These are phyloP conservation scores for Mesocricetus auratus DNA, from an alignment of 2,113 vertebrate genomes.

Conservation along the genomic window DNA sequence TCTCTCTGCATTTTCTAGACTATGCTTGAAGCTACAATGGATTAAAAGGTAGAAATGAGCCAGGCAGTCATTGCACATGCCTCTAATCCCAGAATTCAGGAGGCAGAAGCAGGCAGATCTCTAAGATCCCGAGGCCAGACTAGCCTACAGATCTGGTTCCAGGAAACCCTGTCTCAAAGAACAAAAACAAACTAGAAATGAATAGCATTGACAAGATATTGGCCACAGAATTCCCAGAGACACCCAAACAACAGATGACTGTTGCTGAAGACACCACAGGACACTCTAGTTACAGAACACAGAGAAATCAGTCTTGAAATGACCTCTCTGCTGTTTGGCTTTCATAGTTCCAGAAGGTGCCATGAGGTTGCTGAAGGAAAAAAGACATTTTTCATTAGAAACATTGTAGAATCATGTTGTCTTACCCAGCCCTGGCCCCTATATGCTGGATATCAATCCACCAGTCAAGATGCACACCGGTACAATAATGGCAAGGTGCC, in stretches of 20 bases:
- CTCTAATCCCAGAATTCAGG: no score
- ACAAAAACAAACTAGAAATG: neutral
- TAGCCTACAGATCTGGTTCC: no score
- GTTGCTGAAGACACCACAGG: neutral
- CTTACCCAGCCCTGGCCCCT: neutral
- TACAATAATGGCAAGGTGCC: neutral
- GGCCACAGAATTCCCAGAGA: neutral
- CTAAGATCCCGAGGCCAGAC: no score
- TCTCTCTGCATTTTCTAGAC: neutral
- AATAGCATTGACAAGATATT: neutral
- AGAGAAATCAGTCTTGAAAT: neutral
- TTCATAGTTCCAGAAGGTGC: neutral
- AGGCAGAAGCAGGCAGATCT: no score
- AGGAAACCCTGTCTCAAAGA: no score
- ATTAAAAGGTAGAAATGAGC: neutral
- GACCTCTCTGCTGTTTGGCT: neutral
- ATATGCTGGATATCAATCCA: neutral
- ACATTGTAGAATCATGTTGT: neutral
- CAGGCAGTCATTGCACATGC: no score
- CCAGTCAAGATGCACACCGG: neutral
- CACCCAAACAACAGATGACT: neutral
- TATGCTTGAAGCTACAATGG: neutral
- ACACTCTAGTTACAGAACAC: neutral
- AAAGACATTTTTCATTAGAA: neutral
- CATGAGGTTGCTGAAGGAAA: neutral